A percentile compares a stretch with the other conserved stretches of the same genome.
These are phyloP conservation scores for Drosophila melanogaster DNA, from an alignment of 1,140 invertebrate genomes.

Conservation along the genomic window DNA sequence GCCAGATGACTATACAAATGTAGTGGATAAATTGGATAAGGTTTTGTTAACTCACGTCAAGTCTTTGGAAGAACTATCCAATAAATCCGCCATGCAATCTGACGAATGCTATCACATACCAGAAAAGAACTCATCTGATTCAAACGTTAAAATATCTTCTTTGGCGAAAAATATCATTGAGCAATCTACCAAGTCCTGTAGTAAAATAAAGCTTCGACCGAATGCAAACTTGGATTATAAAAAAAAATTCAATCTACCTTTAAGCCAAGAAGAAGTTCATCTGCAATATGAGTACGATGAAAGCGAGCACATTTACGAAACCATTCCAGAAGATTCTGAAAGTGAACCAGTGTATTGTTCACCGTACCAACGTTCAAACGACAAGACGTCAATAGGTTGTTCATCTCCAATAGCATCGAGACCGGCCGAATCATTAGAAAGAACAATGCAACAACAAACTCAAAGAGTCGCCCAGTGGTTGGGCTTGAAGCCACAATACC, in stretches of 20 bases:
- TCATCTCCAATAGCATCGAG: constrained; percentile 44
- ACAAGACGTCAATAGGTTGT: constrained; percentile 67
- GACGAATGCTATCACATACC: background rate
- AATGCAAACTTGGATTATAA: background rate
- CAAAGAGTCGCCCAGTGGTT: constrained; percentile 75
- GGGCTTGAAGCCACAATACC: constrained; percentile 58
- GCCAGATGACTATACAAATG: constrained; percentile 71
- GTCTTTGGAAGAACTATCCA: constrained; percentile 13
- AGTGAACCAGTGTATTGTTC: constrained; percentile 88
- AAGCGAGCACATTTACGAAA: constrained; percentile 89
- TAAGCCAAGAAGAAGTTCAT: constrained; percentile 18
- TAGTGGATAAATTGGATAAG: constrained; percentile 72
- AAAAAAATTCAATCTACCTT: constrained; percentile 11
- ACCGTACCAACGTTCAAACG: constrained; percentile 86
- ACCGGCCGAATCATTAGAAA: constrained; percentile 42
- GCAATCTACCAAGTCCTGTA: background rate
- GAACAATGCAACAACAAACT: constrained; percentile 73
- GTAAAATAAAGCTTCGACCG: background rate
- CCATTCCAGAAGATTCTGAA: constrained; percentile 88
- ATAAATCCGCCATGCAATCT: constrained; percentile 5
- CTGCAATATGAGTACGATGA: constrained; percentile 61
- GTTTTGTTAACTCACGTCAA: constrained; percentile 49
- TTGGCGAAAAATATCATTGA: constrained; percentile 2
- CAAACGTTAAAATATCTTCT: background rate
- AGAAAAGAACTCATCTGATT: background rate